Base-by-base conservation (phyloP, 2,888 invertebrate species). In the Oxycera nigricornis region DNA sequence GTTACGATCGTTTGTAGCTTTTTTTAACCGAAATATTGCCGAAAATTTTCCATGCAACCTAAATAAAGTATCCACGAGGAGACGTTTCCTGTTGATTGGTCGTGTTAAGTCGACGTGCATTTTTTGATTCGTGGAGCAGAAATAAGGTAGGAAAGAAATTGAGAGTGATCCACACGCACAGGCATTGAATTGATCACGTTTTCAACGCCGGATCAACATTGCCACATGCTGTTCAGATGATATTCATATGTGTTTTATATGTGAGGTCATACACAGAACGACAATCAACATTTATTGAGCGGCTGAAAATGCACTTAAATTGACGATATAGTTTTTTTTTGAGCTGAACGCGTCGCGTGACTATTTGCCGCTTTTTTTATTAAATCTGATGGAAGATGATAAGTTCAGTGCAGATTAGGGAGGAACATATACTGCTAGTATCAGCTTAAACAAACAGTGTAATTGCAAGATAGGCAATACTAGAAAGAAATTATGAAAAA, bases 161-260 rank as follows among this genome's bases (percentile, higher is more conserved):
- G 14, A 46, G 2, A 46, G n/a, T 14, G 17, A 46, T 46, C 46
- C 3, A 7, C 20, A 28, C 26, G 26, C 7, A 52, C 20, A 68
- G 46, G 28, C 67, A 50, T 50, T 17, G 11, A 17, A 24, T 28
- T 31, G 70, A 70, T 70, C 70, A 70, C 70, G 70, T 55, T 70
- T 22, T 31, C 30, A 70, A 30, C 70, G 52, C 70, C 70, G 70
- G 70, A 70, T 70, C 70, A 41, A 24, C 35, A 52, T n/a, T n/a
- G 46, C 6, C 46, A 46, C 17, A 46, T 46, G 46, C 6, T n/a
- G 14, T 46, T 46, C 4, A 46, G 11, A 17, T 46, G 46, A n/a
- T n/a, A 17, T n/a, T 14, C 3, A 46, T 46, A 11, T 46, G 46
- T 11, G 4, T 3, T 46, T 46, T 14, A 46, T 46, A 46, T 14